Evolutionary conservation across 64 coral and sea anemone species (phyloP).

Genomic region (Acropora tenuis): DNA sequence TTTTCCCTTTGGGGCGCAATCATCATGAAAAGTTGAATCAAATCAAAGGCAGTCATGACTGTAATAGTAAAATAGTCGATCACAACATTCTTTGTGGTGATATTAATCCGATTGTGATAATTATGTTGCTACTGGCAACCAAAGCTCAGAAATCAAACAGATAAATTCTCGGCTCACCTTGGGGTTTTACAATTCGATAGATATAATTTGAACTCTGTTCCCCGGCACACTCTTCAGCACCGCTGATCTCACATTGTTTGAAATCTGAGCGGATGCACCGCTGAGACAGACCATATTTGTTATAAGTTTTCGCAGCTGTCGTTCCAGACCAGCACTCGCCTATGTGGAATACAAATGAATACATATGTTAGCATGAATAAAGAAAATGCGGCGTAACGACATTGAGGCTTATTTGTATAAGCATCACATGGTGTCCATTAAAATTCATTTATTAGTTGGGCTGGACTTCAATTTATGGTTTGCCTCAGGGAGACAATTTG

Average conservation of each 20-base stretch:
- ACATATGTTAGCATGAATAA: not conserved
- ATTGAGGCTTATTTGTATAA: too few species aligned
- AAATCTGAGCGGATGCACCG: not conserved
- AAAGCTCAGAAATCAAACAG: too few species aligned
- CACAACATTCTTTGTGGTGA: too few species aligned
- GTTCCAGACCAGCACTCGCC: conserved; percentile 63
- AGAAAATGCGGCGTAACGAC: not conserved
- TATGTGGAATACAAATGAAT: not conserved
- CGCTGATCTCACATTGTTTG: not conserved
- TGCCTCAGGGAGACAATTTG: too few species aligned
- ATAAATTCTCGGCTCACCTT: not conserved
- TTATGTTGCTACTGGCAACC: too few species aligned
- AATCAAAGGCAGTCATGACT: too few species aligned
- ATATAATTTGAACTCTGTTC: conserved; percentile 16
- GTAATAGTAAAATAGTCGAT: too few species aligned
- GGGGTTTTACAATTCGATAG: conserved; percentile 12
- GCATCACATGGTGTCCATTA: too few species aligned
- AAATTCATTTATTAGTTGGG: not conserved
- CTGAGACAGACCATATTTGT: not conserved
- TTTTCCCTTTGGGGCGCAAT: too few species aligned
- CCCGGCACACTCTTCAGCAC: conserved; percentile 6
- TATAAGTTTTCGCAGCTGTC: conserved; percentile 30
- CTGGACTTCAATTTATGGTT: too few species aligned
- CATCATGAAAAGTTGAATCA: too few species aligned
- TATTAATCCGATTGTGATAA: too few species aligned